Base-by-base conservation (phyloP, 1,140 invertebrate species). In the Pogonomyrmex californicus region DNA sequence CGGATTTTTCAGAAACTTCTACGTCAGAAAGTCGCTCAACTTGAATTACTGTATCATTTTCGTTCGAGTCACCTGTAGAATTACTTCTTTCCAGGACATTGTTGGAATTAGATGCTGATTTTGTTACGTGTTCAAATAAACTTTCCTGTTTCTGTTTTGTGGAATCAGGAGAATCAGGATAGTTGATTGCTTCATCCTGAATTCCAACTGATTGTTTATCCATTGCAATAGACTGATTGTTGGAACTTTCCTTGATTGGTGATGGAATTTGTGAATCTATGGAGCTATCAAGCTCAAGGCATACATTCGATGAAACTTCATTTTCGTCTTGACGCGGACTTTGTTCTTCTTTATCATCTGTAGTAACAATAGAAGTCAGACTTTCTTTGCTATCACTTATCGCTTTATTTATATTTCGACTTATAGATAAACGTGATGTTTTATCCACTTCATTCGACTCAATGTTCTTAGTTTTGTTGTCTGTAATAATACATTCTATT, bases 1-100 rank as follows among this genome's bases (percentile, higher is more conserved):
- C 0, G 38, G 38, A 4, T 33, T 62, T 36, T 44, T 33, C 54
- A 9, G 47, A 30, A 58, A 63, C 23, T 33, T 93, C 77, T 90
- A 89, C 76, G 91, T 73, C 66, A 65, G 76, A 86, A 90, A 68
- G 85, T 86, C 83, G 41, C 63, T 33, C 76, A 87, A 71, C 66
- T 89, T 92, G 90, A 92, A 87, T 86, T n/a, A 36, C 1, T 66
- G 23, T 3, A 62, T 77, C 38, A 66, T 54, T 23, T 12, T 71
- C 1, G 33, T 76, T 47, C 4, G 12, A 54, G 12, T 51, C 33
- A 41, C 1, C 36, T 23, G 9, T 0, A 33, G 60, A 70, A 68
- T 62, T 12, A 5, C 23, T 14, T 41, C 2, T 49, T 2, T 60
- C 12, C 3, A 17, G 38, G 14, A 12, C 0, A 85, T 10, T 7